phyloP scores from a whole-genome alignment of 2,888 invertebrate species.

The Drosophila formosana region DNA sequence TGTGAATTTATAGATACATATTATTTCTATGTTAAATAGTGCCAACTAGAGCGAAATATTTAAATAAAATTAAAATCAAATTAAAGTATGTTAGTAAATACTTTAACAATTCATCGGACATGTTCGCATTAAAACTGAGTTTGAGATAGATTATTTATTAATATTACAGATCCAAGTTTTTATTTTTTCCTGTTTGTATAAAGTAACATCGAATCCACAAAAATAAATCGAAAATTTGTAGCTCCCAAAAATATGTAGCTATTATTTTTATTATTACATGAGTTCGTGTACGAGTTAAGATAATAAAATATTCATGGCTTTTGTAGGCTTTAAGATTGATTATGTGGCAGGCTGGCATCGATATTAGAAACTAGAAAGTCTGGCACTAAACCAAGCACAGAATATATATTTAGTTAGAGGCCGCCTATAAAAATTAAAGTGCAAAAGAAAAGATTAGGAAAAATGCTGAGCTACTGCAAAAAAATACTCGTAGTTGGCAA shows the following conservation, averaged over 20 bases:
- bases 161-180: too few species aligned
- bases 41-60: too few species aligned
- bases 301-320: neutral
- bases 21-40: too few species aligned
- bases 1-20: too few species aligned
- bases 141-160: too few species aligned
- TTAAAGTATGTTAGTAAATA: too few species aligned
- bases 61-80: too few species aligned
- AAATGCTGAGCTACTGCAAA: conserved; percentile 4
- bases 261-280: neutral
- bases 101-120: too few species aligned
- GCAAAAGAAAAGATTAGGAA: neutral
- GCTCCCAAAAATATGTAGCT: neutral
- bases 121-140: too few species aligned
- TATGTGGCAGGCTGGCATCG: neutral
- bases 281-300: neutral
- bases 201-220: too few species aligned
- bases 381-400: neutral
- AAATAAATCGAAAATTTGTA: neutral
- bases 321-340: neutral
- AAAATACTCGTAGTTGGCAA: conserved; percentile 11
- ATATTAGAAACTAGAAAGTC: conserved; percentile 6
- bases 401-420: neutral
- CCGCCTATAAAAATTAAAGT: neutral
- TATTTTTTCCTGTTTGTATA: too few species aligned